phyloP scores from a whole-genome alignment of 2,888 invertebrate genomes.

The Drosophila acutilabella region DNA sequence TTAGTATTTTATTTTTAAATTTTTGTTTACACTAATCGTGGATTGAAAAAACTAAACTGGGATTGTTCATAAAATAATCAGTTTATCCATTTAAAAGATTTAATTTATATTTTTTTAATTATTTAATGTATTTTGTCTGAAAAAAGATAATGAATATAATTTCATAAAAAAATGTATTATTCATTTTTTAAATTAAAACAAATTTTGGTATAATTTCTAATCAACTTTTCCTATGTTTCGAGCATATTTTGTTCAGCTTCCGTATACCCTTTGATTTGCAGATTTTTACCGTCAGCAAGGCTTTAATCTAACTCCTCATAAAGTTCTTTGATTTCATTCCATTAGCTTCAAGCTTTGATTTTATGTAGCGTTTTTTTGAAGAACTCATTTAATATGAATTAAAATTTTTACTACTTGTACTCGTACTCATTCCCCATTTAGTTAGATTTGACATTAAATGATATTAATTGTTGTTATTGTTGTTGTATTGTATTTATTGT shows the following conservation, averaged over 20 bases:
- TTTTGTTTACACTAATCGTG: too few relatives aligned
- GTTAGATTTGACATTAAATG: conserved; percentile 62
- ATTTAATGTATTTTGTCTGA: too few relatives aligned
- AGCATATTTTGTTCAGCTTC: too few relatives aligned
- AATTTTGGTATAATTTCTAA: not conserved
- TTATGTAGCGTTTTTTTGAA: conserved; percentile 55
- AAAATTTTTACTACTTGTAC: conserved; percentile 23
- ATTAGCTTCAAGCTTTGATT: conserved; percentile 41
- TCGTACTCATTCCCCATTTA: conserved; percentile 36
- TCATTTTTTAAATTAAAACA: too few relatives aligned
- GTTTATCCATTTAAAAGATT: too few relatives aligned
- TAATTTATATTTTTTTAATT: too few relatives aligned
- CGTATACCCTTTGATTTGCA: not conserved
- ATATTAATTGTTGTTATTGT: conserved; percentile 84
- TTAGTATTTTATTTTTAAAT: too few relatives aligned
- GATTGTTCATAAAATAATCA: too few relatives aligned
- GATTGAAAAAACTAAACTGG: too few relatives aligned
- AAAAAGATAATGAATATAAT: too few relatives aligned
- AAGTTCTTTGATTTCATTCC: conserved; percentile 1
- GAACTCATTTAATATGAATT: conserved; percentile 25
- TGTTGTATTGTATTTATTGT: conserved; percentile 84
- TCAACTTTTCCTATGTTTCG: too few relatives aligned
- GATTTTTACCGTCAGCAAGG: not conserved
- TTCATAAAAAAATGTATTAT: too few relatives aligned
- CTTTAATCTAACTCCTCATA: conserved; percentile 3